These are phyloP conservation scores for Hydrochoerus hydrochaeris DNA, from an alignment of 2,113 vertebrate genomes.

Conservation along the genomic window DNA sequence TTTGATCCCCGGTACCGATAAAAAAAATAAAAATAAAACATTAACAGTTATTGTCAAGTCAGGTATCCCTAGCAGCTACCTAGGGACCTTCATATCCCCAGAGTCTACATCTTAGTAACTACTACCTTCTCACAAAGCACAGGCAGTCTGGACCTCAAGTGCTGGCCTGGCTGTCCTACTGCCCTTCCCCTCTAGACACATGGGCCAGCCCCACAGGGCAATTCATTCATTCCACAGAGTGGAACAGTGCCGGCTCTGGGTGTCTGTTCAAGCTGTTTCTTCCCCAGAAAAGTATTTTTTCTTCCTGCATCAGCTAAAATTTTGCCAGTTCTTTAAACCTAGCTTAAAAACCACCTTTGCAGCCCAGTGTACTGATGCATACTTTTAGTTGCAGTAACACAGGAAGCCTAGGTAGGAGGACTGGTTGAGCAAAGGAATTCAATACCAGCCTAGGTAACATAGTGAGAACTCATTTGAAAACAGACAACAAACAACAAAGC, in stretches of 20 bases:
- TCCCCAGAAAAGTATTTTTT: conserved; percentile 2
- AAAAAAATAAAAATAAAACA: too few species aligned
- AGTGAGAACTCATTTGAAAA: background rate
- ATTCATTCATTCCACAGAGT: background rate
- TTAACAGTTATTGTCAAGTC: background rate
- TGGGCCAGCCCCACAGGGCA: background rate
- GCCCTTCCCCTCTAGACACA: background rate
- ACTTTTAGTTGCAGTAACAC: background rate
- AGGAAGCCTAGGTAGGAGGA: background rate
- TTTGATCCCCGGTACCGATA: too few species aligned
- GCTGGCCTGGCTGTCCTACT: background rate
- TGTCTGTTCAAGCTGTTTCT: background rate
- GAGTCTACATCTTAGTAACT: background rate
- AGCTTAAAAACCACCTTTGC: background rate
- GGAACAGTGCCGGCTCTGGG: background rate
- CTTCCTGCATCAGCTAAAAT: background rate
- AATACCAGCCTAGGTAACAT: background rate
- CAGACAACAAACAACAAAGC: background rate
- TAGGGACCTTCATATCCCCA: background rate
- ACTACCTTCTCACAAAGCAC: background rate
- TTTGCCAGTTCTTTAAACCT: conserved; percentile 43
- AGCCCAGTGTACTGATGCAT: background rate
- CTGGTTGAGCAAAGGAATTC: background rate
- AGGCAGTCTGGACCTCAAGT: background rate
- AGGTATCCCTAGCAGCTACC: background rate